Evolutionary conservation across 2,113 vertebrate species (phyloP).

Genomic region (Synchiropus splendidus): DNA sequence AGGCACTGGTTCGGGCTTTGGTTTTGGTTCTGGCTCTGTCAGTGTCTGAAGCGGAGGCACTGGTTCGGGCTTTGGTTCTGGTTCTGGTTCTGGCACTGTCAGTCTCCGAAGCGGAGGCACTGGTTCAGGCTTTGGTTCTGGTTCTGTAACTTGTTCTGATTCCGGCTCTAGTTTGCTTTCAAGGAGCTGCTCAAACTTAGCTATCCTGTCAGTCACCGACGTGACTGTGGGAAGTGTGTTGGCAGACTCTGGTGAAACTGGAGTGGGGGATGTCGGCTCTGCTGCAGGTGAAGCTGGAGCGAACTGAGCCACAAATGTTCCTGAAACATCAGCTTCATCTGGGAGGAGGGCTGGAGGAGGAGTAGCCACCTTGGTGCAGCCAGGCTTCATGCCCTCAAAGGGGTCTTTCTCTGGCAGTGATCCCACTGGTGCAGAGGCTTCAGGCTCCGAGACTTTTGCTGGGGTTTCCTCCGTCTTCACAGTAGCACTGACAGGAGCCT

Average conservation of each 20-base stretch:
- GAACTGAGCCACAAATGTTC: not conserved
- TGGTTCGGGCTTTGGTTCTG: not conserved
- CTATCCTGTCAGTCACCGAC: no score
- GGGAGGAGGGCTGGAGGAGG: conserved; percentile 27
- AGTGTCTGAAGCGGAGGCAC: not conserved
- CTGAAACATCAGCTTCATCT: conserved; percentile 6
- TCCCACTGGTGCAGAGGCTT: not conserved
- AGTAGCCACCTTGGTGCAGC: conserved; percentile 24
- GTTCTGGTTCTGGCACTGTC: not conserved
- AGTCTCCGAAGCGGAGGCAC: not conserved
- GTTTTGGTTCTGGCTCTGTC: not conserved
- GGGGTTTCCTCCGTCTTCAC: conserved; percentile 14
- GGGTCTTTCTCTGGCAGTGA: conserved; percentile 5
- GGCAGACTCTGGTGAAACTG: not conserved
- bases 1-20: no score
- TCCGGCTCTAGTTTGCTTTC: no score
- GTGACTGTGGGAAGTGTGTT: not conserved
- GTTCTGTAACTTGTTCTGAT: not conserved
- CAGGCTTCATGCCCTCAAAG: conserved; percentile 16
- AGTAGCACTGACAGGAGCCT: conserved; percentile 11
- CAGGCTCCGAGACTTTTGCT: conserved; percentile 6
- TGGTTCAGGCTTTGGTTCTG: conserved; percentile 1
- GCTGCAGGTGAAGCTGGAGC: not conserved
- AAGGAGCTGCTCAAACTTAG: no score
- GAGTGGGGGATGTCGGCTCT: not conserved